phyloP scores from a whole-genome alignment of 1,140 invertebrate species.

The Drosophila repletoides region DNA sequence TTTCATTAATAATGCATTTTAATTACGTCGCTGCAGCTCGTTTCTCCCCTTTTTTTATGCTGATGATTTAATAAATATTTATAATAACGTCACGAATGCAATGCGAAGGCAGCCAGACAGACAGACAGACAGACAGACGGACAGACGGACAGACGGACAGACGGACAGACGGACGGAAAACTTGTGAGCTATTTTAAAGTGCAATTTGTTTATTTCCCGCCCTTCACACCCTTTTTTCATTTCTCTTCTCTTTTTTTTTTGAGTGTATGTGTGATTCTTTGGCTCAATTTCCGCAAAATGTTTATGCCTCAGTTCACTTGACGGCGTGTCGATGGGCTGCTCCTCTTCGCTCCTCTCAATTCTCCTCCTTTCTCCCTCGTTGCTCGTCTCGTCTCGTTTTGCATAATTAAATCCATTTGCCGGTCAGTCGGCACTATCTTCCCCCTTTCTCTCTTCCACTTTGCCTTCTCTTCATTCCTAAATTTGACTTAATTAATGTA shows the following conservation, averaged over 20 bases:
- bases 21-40: constrained; percentile 22
- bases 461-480: neutral
- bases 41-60: neutral
- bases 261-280: constrained; percentile 5
- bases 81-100: constrained; percentile 42
- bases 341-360: neutral
- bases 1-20: constrained; percentile 50
- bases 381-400: no score
- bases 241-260: neutral
- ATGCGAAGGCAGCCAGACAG: constrained; percentile 27
- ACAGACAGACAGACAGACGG: no score
- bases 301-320: constrained; percentile 40
- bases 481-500: constrained; percentile 9
- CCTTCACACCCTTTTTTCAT: neutral
- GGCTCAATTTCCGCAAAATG: constrained; percentile 42
- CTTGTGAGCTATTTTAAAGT: constrained; percentile 37
- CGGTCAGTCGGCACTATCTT: constrained; percentile 11
- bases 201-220: constrained; percentile 34
- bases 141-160: no score
- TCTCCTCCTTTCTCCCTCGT: no score
- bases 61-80: constrained; percentile 49
- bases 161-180: constrained; percentile 18
- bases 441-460: neutral
- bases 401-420: constrained; percentile 40
- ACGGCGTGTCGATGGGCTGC: constrained; percentile 5